phyloP scores from a whole-genome alignment of 64 coral and sea anemone genomes.

The Montipora efflorescens region DNA sequence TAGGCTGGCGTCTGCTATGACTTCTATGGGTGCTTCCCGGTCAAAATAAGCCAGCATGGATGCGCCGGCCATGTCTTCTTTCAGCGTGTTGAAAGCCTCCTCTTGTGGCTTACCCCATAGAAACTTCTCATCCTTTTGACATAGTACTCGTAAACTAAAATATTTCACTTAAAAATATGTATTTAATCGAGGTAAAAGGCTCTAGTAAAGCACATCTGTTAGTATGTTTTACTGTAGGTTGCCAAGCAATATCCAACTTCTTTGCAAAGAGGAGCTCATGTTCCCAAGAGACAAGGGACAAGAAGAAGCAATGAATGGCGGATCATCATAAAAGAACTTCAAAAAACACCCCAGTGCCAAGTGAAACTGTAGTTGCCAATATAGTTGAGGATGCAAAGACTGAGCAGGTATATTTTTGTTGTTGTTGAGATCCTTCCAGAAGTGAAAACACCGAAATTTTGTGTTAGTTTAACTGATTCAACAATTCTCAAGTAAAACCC shows the following conservation, averaged over 20 bases:
- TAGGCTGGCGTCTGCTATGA: too few species aligned
- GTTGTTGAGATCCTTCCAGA: not conserved
- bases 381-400: conserved; percentile 4
- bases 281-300: conserved; percentile 14
- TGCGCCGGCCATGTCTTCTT: too few species aligned
- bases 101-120: too few species aligned
- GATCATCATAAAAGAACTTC: not conserved
- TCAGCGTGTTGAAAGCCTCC: too few species aligned
- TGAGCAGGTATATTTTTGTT: conserved; percentile 1
- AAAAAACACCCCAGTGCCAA: not conserved
- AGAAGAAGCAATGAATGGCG: not conserved
- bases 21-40: too few species aligned
- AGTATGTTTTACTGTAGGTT: conserved; percentile 7
- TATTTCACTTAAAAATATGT: not conserved
- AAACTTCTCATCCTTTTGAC: too few species aligned
- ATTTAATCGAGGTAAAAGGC: not conserved
- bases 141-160: not conserved
- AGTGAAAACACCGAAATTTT: not conserved
- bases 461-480: not conserved
- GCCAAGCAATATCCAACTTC: conserved; percentile 3
- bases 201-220: conserved; percentile 6
- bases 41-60: too few species aligned
- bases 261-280: conserved; percentile 12
- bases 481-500: not conserved
- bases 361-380: not conserved